These are phyloP conservation scores for Synanthedon myopaeformis DNA, from an alignment of 2,888 invertebrate species.

Conservation along the genomic window DNA sequence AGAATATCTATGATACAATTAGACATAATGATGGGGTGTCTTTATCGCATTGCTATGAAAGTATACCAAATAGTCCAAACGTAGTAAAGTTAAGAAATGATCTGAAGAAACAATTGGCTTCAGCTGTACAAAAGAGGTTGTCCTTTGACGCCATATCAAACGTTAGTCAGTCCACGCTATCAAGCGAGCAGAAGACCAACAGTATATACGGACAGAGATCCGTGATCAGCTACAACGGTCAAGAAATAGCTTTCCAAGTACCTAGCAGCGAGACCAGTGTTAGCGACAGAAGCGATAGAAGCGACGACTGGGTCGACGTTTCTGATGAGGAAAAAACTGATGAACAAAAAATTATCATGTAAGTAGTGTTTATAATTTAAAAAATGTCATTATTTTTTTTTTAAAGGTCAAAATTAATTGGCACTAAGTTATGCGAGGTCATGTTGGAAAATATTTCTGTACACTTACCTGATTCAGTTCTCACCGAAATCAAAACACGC, in stretches of 20 bases:
- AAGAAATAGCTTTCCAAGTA: slow-evolving; percentile 62
- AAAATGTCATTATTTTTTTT: too few relatives aligned
- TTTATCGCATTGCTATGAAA: slow-evolving; percentile 72
- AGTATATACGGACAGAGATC: slow-evolving; percentile 71
- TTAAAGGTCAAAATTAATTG: too few relatives aligned
- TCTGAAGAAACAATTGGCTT: slow-evolving; percentile 41
- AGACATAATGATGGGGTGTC: slow-evolving; percentile 64
- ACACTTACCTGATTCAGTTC: too few relatives aligned
- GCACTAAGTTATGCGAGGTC: too few relatives aligned
- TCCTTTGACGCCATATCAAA: slow-evolving; percentile 62
- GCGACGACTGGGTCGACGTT: slow-evolving; percentile 77
- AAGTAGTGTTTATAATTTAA: slow-evolving; percentile 29
- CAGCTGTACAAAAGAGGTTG: slow-evolving; percentile 48
- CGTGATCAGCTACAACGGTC: slow-evolving; percentile 58
- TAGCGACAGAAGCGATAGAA: slow-evolving; percentile 72
- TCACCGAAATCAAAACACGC: too few relatives aligned
- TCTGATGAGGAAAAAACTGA: slow-evolving; percentile 68
- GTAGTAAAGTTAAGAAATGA: slow-evolving; percentile 53
- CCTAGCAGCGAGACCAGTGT: slow-evolving; percentile 71
- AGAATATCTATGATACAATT: slow-evolving; percentile 74
- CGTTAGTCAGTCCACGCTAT: slow-evolving; percentile 65
- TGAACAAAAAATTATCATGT: slow-evolving; percentile 69
- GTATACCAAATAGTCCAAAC: slow-evolving; percentile 65
- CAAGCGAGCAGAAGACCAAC: slow-evolving; percentile 73
- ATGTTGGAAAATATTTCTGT: too few relatives aligned